Conservation (phyloP, 1,140 invertebrate species). For the Hesperophylax magnus region DNA sequence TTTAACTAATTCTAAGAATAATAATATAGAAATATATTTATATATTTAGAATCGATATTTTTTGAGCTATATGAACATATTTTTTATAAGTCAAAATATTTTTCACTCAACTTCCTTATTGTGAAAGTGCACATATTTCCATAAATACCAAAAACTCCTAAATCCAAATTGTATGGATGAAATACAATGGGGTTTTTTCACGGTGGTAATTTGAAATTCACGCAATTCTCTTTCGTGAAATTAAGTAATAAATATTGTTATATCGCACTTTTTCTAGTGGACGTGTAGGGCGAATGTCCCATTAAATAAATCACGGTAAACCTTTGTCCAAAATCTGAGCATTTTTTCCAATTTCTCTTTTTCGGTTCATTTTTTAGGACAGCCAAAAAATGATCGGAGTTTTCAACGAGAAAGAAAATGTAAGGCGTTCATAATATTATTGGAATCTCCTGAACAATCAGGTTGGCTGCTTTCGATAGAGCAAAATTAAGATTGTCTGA, state of each 20-base stretch:
- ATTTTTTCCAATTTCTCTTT: background rate
- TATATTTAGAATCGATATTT: too few relatives aligned
- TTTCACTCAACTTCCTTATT: too few relatives aligned
- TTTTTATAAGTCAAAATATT: too few relatives aligned
- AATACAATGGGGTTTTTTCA: constrained; percentile 4
- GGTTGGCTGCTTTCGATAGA: too few relatives aligned
- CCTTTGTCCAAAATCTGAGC: constrained; percentile 26
- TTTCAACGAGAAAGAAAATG: too few relatives aligned
- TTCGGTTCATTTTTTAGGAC: background rate
- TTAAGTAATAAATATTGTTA: constrained; percentile 40
- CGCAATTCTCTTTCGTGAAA: constrained; percentile 16
- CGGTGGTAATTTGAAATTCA: constrained; percentile 12
- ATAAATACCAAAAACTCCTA: background rate
- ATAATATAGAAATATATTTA: too few relatives aligned
- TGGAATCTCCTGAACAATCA: too few relatives aligned
- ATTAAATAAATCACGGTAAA: constrained; percentile 28
- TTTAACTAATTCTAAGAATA: too few relatives aligned
- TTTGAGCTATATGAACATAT: too few relatives aligned
- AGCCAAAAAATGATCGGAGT: too few relatives aligned
- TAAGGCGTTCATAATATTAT: too few relatives aligned
- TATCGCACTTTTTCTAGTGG: constrained; percentile 30
- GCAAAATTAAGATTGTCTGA: too few relatives aligned
- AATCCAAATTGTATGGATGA: background rate
- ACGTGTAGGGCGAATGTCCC: constrained; percentile 25
- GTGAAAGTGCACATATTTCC: constrained; percentile 7